Percentiles rank a stretch among this genome's conserved stretches.
Conservation (phyloP, 1,140 invertebrate genomes). For the Drosophila willistoni region DNA sequence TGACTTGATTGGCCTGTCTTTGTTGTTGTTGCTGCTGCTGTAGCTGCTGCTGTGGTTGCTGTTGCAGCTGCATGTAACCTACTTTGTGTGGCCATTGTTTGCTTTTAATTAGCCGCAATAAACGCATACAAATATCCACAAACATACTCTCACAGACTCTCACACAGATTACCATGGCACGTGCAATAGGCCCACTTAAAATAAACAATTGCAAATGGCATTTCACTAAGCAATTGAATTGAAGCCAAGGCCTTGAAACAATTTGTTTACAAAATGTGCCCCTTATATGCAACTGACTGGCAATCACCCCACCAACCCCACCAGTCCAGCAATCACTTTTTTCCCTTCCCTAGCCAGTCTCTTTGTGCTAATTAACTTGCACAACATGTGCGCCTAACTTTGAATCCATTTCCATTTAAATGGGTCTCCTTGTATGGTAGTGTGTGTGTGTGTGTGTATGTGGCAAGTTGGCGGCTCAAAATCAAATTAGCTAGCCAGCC, state of each 20-base stretch:
- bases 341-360: constrained; percentile 7
- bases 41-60: constrained; percentile 45
- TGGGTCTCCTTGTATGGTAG: constrained; percentile 19
- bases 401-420: constrained; percentile 72
- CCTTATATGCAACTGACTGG: constrained; percentile 18
- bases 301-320: background rate
- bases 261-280: constrained; percentile 57
- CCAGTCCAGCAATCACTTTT: background rate
- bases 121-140: constrained; percentile 63
- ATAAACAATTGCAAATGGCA: constrained; percentile 78
- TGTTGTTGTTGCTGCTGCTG: constrained; percentile 45
- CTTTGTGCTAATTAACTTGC: constrained; percentile 69
- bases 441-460: constrained; percentile 18
- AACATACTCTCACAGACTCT: constrained; percentile 26
- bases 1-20: constrained; percentile 66
- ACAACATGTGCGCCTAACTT: constrained; percentile 68
- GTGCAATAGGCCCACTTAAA: constrained; percentile 65
- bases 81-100: constrained; percentile 76
- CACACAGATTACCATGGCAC: constrained; percentile 25
- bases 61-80: constrained; percentile 64
- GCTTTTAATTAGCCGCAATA: constrained; percentile 81
- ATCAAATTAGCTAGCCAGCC: constrained; percentile 74
- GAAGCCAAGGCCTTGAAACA: constrained; percentile 72
- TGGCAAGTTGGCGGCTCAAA: constrained; percentile 56
- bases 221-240: constrained; percentile 79